Base-by-base conservation (phyloP, 2,888 invertebrate species). In the Meiosimyza platycephala region DNA sequence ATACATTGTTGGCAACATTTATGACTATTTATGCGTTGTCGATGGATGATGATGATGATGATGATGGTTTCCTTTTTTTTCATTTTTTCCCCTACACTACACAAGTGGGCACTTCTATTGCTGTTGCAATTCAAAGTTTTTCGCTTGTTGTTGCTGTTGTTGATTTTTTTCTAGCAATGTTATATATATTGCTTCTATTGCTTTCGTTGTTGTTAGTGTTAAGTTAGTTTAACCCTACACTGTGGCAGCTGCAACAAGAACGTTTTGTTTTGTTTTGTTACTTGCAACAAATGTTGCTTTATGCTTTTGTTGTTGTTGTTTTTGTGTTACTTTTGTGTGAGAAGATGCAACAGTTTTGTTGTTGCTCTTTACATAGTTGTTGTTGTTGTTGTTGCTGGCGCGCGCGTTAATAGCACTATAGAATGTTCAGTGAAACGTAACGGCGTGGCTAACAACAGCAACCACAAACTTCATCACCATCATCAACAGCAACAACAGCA, bases 11-110 rank as follows among this genome's bases (percentile, higher is more conserved):
- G 16, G 12, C 69, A 57, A 69, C 69, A 60, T 60, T 70, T 70
- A 70, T 70, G 70, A 70, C 51, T 70, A 70, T 62, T 70, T 70
- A 70, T 70, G 60, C 47, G 68, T 68, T 68, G 48, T 40, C 18
- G 15, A 55, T 55, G 55, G 55, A n/a, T 55, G n/a, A 13, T 55
- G n/a, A 18, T 55, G n/a, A 13, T 55, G n/a, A 18, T 55, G 55
- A 16, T 55, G 55, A 18, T 55, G 55, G 18, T 55, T 13, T 40
- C 1, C 40, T 40, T 40, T 9, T 40, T 40, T 40, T 40, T 40
- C 5, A n/a, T n/a, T n/a, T n/a, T 40, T 40, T 40, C 9, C 9
- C 6, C 40, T 40, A 40, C 9, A 5, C 40, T 7, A 40, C 40
- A 40, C 40, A 9, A 40, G 40, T 40, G 9, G 40, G 40, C 40